Percentiles rank a stretch among this genome's conserved stretches.
phyloP scores from a whole-genome alignment of 2,888 invertebrate genomes.

The Ophion slaviceki region DNA sequence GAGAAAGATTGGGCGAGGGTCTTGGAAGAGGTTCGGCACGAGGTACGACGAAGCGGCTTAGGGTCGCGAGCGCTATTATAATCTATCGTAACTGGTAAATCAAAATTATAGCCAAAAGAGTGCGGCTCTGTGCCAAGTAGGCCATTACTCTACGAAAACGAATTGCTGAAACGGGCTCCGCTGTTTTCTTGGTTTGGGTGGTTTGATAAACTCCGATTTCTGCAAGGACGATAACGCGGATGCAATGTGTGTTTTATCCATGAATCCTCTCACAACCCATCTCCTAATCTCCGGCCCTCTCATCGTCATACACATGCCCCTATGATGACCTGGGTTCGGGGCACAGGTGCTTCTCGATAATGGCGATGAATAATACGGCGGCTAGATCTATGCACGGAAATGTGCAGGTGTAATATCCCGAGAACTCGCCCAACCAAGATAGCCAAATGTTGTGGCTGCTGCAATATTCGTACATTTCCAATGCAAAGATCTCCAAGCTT shows the following conservation, averaged over 20 bases:
- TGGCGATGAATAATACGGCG: conserved; percentile 53
- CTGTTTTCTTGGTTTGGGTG: conserved; percentile 39
- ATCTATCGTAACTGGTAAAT: conserved; percentile 68
- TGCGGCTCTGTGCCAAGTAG: conserved; percentile 67
- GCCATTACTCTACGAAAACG: conserved; percentile 65
- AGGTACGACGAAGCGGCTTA: conserved; percentile 63
- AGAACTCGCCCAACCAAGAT: neutral
- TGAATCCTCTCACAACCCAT: conserved; percentile 10
- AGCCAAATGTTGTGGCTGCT: conserved; percentile 26
- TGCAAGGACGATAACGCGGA: neutral
- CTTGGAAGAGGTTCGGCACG: conserved; percentile 19
- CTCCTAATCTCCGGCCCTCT: neutral
- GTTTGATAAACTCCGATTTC: neutral
- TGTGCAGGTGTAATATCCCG: conserved; percentile 5
- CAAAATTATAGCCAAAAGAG: conserved; percentile 68
- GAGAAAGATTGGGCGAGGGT: conserved; percentile 26
- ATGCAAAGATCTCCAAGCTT: neutral
- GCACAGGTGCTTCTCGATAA: conserved; percentile 60
- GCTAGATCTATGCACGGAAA: neutral
- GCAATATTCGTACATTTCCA: conserved; percentile 8
- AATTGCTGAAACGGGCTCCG: conserved; percentile 59
- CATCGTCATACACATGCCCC: neutral
- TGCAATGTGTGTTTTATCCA: conserved; percentile 32
- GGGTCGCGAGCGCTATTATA: conserved; percentile 60
- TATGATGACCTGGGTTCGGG: conserved; percentile 23